phyloP scores from a whole-genome alignment of 2,797 vertebrate species.

The Anas acuta region DNA sequence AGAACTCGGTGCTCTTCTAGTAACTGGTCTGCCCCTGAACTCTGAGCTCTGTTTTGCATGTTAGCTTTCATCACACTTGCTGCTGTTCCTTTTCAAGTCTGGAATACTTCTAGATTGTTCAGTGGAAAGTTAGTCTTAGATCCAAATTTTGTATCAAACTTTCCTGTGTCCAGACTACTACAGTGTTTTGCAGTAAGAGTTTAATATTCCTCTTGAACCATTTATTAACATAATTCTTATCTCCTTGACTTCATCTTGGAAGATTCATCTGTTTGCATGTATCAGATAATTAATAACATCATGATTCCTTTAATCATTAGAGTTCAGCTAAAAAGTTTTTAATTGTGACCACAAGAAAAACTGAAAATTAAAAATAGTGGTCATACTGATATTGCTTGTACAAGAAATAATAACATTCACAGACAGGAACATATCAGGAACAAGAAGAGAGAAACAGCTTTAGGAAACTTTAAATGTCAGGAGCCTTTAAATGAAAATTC shows the following conservation, averaged over 20 bases:
- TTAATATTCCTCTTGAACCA: not conserved
- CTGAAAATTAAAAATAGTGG: not conserved
- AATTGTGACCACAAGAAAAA: not conserved
- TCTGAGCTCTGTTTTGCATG: not conserved
- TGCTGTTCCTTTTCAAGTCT: not conserved
- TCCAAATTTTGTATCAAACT: not conserved
- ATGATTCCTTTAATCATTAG: conserved; percentile 5
- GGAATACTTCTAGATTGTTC: not conserved
- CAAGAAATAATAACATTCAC: not conserved
- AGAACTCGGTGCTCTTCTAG: not conserved
- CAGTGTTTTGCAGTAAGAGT: not conserved
- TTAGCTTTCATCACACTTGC: not conserved
- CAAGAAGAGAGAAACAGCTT: not conserved
- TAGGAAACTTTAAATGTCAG: conserved; percentile 12
- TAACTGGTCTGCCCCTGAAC: not conserved
- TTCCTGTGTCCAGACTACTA: not conserved
- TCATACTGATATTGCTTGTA: not conserved
- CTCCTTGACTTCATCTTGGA: not conserved
- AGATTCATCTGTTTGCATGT: not conserved
- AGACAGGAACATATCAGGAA: not conserved
- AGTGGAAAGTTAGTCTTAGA: not conserved
- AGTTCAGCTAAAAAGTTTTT: not conserved
- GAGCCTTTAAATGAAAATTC: conserved; percentile 5
- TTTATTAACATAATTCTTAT: not conserved
- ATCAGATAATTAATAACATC: conserved; percentile 11